These are phyloP conservation scores for Nasonia giraulti DNA, from an alignment of 1,140 invertebrate species.

Conservation along the genomic window DNA sequence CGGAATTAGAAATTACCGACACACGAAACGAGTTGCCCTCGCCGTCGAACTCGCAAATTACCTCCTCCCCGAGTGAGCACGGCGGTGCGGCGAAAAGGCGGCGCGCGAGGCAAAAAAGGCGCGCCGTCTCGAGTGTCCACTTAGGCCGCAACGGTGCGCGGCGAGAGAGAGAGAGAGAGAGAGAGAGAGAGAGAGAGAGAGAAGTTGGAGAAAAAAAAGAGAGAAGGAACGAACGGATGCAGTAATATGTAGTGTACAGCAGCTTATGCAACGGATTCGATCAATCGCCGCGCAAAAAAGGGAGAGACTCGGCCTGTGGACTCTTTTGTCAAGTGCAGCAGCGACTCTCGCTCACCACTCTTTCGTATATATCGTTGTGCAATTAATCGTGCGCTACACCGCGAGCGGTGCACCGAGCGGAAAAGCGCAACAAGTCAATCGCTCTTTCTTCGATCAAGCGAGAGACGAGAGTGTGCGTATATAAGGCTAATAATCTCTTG, in stretches of 20 bases:
- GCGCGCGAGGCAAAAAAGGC: conserved; percentile 20
- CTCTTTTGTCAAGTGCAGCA: neutral
- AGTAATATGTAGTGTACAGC: neutral
- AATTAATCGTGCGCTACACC: conserved; percentile 27
- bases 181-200: neutral
- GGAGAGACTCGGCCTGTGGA: conserved; percentile 11
- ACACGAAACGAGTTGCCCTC: neutral
- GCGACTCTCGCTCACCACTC: neutral
- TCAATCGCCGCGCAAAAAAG: conserved; percentile 35
- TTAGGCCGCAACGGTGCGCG: neutral
- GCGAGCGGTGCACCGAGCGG: neutral
- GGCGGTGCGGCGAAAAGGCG: neutral
- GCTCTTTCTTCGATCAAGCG: neutral
- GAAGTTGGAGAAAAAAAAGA: neutral
- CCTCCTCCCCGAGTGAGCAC: neutral
- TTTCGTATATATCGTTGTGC: conserved; percentile 18
- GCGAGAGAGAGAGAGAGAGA: neutral
- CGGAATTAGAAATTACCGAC: conserved; percentile 7
- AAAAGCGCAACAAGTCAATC: conserved; percentile 42
- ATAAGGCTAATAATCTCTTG: conserved; percentile 20
- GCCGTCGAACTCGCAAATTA: neutral
- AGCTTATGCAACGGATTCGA: neutral
- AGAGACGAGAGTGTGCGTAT: too few species aligned
- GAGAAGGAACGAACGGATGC: neutral
- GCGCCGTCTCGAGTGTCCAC: conserved; percentile 37